Base-by-base conservation (phyloP, 2,888 invertebrate species). In the Caenorhabditis imperialis region DNA sequence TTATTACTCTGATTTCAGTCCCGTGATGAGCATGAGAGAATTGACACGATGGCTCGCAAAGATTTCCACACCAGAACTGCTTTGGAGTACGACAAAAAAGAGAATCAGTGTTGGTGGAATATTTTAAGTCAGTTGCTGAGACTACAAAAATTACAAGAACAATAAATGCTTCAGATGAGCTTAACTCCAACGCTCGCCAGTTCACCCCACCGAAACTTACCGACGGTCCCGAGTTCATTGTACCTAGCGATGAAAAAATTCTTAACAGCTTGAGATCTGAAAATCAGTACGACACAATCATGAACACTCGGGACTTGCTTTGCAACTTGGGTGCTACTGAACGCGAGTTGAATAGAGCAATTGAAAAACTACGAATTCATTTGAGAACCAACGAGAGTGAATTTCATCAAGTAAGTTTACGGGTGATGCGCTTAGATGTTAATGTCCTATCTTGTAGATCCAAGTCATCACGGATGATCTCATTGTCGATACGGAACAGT, bases 21-120 rank as follows among this genome's bases (percentile, higher is more conserved):
- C 12, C 5, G 70, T 20, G 70, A 70, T 16, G 70, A 70, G 10
- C 27, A 45, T 22, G 70, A 70, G 25, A 47, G 55, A 40, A 61
- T 61, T 14, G 70, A 55, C 16, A 27, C 54, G 6, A 14, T 35
- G 5, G 38, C 54, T 7, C 53, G 60, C 6, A 61, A 55, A 23
- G 55, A 47, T 20, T 61, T 16, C 23, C 61, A 61, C 12, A 70
- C 47, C 5, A 38, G 70, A 44, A 70, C 70, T 12, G 70, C 70
- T 10, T 23, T 61, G 20, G 61, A 70, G 37, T 61, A 54, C 23
- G 61, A 70, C 40, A 42, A 54, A 1, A 20, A 50, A 7, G 70
- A 70, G 23, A 20, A 38, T 40, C 54, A 61, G 18, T 61, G 61
- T 18, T 70, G 70, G 70, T 18, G 14, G 23, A 61, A 35, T 14